Evolutionary conservation across 2,113 vertebrate genomes (phyloP).

Genomic region (Alaudala cheleensis): DNA sequence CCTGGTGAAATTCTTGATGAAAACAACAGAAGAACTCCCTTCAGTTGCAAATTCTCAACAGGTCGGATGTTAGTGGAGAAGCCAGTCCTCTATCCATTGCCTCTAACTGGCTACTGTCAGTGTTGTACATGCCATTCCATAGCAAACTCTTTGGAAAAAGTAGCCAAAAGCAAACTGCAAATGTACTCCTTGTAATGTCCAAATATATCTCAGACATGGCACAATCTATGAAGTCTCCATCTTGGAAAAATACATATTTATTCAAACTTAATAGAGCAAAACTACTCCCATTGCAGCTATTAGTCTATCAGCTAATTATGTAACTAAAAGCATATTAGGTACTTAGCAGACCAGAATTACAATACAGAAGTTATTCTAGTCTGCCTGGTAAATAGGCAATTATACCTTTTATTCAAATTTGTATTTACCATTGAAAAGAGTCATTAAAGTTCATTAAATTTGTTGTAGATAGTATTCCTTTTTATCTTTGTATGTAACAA

Average conservation of each 20-base stretch:
- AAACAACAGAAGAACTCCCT: no score
- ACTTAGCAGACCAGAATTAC: slow-evolving; percentile 26
- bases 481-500: background rate
- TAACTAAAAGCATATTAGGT: slow-evolving; percentile 28
- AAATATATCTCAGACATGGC: no score
- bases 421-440: background rate
- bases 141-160: no score
- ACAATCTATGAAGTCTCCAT: background rate
- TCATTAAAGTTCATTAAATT: background rate
- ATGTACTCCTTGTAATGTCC: no score
- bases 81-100: no score
- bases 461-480: background rate
- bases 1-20: no score
- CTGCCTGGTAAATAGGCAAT: slow-evolving; percentile 24
- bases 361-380: slow-evolving; percentile 3
- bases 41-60: no score
- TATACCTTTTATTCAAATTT: slow-evolving; percentile 19
- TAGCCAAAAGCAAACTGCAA: no score
- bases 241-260: slow-evolving; percentile 37
- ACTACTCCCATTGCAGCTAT: slow-evolving; percentile 17
- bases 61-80: no score
- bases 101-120: no score
- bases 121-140: no score
- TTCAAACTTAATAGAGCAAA: slow-evolving; percentile 29
- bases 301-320: slow-evolving; percentile 28